These are phyloP conservation scores for Upupa epops DNA, from an alignment of 2,113 vertebrate species.

Conservation along the genomic window DNA sequence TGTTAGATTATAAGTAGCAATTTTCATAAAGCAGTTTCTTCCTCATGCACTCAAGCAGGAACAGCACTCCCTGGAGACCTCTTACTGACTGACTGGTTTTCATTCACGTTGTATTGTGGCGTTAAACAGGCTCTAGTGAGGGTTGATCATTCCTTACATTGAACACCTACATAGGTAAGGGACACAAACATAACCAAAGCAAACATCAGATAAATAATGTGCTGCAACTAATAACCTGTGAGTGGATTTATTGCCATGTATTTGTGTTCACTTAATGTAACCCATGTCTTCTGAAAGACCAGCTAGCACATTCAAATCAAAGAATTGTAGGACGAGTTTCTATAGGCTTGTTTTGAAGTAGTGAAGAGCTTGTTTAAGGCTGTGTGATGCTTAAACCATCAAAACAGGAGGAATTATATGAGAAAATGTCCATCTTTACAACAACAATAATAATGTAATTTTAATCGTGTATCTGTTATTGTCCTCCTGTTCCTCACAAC, in stretches of 20 bases:
- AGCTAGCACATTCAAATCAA: not conserved
- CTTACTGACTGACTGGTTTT: not conserved
- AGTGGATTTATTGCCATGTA: not conserved
- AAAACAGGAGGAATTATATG: not conserved
- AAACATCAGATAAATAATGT: not conserved
- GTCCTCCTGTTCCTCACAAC: not conserved
- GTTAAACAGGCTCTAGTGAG: not conserved
- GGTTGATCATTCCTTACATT: not conserved
- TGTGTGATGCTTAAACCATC: not conserved
- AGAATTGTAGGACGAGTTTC: not conserved
- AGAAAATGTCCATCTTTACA: not conserved
- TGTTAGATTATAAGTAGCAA: not conserved
- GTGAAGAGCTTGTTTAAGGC: not conserved
- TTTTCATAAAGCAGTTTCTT: slow-evolving; percentile 2
- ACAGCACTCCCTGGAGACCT: not conserved
- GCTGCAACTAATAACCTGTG: not conserved
- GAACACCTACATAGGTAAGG: not conserved
- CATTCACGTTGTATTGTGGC: not conserved
- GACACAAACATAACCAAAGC: not conserved
- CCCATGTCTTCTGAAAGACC: not conserved
- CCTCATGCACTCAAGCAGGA: not conserved
- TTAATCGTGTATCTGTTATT: not conserved
- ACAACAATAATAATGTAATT: not conserved
- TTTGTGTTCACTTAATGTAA: not conserved
- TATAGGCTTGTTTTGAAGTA: not conserved